Evolutionary conservation across 2,888 invertebrate species (phyloP).

Genomic region (Anaspis maculata): DNA sequence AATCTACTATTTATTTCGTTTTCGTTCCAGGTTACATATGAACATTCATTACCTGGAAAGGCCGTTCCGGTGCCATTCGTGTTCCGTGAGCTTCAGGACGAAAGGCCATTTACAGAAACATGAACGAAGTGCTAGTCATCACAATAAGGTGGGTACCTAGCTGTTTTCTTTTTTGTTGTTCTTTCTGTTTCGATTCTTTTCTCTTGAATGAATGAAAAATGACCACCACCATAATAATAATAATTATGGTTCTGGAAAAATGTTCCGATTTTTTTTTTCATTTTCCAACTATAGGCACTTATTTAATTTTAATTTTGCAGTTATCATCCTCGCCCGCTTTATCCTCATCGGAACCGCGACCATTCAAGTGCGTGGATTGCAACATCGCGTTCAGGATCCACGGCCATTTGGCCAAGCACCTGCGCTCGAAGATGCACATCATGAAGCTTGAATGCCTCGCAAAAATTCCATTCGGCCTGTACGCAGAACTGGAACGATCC

Average conservation of each 20-base stretch:
- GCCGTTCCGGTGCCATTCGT: slow-evolving; percentile 84
- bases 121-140: slow-evolving; percentile 83
- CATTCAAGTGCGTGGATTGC: slow-evolving; percentile 93
- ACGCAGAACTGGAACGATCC: slow-evolving; percentile 86
- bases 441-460: slow-evolving; percentile 88
- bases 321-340: slow-evolving; percentile 51
- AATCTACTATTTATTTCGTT: no score
- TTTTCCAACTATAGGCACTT: no score
- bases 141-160: slow-evolving; percentile 63
- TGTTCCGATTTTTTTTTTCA: no score
- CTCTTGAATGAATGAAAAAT: no score
- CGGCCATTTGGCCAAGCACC: slow-evolving; percentile 93
- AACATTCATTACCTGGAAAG: slow-evolving; percentile 94
- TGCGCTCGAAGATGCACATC: slow-evolving; percentile 93
- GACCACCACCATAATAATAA: no score
- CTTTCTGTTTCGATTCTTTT: slow-evolving; percentile 1
- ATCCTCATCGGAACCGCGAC: slow-evolving; percentile 84
- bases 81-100: slow-evolving; percentile 83
- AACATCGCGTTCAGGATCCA: slow-evolving; percentile 94
- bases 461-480: slow-evolving; percentile 88
- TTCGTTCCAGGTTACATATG: slow-evolving; percentile 63
- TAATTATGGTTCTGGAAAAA: no score
- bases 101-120: slow-evolving; percentile 91
- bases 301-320: slow-evolving; percentile 26
- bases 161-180: slow-evolving; percentile 1